Conservation (phyloP, 2,797 vertebrate species). For the Malurus leucopterus region DNA sequence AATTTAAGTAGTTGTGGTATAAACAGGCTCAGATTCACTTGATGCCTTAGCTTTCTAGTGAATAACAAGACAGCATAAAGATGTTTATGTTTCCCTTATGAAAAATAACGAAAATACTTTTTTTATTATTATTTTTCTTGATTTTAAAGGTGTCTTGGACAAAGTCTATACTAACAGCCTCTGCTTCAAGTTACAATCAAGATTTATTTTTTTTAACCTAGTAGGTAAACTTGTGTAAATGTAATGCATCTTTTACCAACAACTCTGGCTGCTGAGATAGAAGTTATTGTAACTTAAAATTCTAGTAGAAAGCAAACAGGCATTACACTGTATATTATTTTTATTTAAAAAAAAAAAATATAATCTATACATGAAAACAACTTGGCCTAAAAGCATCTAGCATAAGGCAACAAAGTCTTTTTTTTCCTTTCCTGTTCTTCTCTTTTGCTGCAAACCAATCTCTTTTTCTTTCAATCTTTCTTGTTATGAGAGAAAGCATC, state of each 20-base stretch:
- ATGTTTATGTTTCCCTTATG: neutral
- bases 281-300: neutral
- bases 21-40: slow-evolving; percentile 18
- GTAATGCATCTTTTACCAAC: neutral
- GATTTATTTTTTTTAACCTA: neutral
- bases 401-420: neutral
- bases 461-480: neutral
- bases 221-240: neutral
- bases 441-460: neutral
- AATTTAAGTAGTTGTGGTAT: slow-evolving; percentile 50
- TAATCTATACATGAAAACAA: neutral
- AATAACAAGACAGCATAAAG: neutral
- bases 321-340: neutral
- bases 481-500: neutral
- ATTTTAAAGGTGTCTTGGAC: slow-evolving; percentile 11
- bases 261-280: neutral
- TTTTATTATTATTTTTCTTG: slow-evolving; percentile 5
- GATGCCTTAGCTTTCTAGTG: neutral
- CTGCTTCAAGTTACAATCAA: neutral
- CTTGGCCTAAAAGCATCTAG: neutral
- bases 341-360: neutral
- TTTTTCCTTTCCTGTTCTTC: neutral
- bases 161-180: neutral
- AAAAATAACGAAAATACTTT: neutral
- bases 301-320: neutral